Conservation (phyloP, 1,140 invertebrate species). For the Drosophila pectinifera region DNA sequence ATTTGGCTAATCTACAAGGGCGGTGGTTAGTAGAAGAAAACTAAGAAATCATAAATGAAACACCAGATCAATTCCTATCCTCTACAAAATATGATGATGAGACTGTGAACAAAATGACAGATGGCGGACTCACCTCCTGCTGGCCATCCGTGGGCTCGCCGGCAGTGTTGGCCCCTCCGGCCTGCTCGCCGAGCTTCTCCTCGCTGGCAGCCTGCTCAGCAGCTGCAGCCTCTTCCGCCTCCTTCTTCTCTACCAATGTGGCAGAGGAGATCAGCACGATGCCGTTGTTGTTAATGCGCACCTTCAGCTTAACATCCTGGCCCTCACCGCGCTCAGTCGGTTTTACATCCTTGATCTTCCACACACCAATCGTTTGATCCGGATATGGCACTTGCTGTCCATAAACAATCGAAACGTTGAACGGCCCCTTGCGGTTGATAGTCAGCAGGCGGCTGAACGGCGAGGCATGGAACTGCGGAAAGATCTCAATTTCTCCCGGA, state of each 20-base stretch:
- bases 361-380: slow-evolving; percentile 93
- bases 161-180: slow-evolving; percentile 39
- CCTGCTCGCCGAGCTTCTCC: slow-evolving; percentile 83
- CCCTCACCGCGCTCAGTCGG: slow-evolving; percentile 94
- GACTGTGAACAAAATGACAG: slow-evolving; percentile 2
- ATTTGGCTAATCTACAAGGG: neutral
- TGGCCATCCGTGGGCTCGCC: slow-evolving; percentile 85
- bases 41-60: slow-evolving; percentile 6
- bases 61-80: slow-evolving; percentile 43
- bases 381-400: slow-evolving; percentile 90
- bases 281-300: slow-evolving; percentile 96
- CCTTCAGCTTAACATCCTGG: slow-evolving; percentile 98
- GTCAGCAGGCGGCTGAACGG: slow-evolving; percentile 98
- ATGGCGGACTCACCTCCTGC: slow-evolving; percentile 85
- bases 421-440: slow-evolving; percentile 95
- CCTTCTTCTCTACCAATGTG: slow-evolving; percentile 93
- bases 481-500: slow-evolving; percentile 90
- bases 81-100: slow-evolving; percentile 26
- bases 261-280: slow-evolving; percentile 95
- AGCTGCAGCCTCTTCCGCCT: slow-evolving; percentile 87
- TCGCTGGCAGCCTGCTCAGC: slow-evolving; percentile 64
- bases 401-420: slow-evolving; percentile 94
- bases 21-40: slow-evolving; percentile 38
- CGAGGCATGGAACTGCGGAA: slow-evolving; percentile 93
- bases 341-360: slow-evolving; percentile 93